phyloP scores from a whole-genome alignment of 2,888 invertebrate species.

The Perizoma affinitatum region DNA sequence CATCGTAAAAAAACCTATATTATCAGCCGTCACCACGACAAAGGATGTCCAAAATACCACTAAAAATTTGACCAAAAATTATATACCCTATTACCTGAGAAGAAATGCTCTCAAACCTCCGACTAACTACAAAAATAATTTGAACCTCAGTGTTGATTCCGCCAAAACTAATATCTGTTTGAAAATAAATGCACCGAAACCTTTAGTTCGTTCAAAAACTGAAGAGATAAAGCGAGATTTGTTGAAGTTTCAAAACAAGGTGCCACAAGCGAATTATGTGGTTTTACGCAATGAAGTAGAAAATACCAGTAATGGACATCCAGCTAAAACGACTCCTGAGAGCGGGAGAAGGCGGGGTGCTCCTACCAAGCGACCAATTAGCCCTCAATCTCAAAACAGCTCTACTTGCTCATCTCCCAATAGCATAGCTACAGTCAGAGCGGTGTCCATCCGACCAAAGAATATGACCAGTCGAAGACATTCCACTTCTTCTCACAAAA shows the following conservation, averaged over 20 bases:
- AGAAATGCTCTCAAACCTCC: constrained; percentile 32
- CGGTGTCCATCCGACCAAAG: constrained; percentile 46
- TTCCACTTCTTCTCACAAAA: constrained; percentile 52
- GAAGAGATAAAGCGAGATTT: constrained; percentile 53
- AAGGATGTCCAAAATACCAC: constrained; percentile 41
- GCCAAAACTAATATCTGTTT: constrained; percentile 31
- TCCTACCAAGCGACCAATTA: constrained; percentile 42
- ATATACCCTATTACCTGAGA: constrained; percentile 54
- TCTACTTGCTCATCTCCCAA: constrained; percentile 69
- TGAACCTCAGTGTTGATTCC: constrained; percentile 45
- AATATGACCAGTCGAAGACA: constrained; percentile 45
- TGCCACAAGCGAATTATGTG: constrained; percentile 49
- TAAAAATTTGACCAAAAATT: constrained; percentile 42
- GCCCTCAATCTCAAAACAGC: constrained; percentile 60
- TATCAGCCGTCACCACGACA: constrained; percentile 28
- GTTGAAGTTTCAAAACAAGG: constrained; percentile 48
- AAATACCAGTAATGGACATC: constrained; percentile 42
- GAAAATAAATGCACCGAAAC: constrained; percentile 35
- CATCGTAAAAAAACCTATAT: constrained; percentile 41
- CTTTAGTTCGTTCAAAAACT: constrained; percentile 41
- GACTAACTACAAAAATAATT: constrained; percentile 32
- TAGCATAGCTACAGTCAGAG: constrained; percentile 67
- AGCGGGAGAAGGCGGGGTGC: constrained; percentile 37
- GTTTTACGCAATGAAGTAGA: constrained; percentile 61
- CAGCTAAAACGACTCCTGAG: constrained; percentile 34